Percentiles rank a stretch among this genome's conserved stretches.
Conservation (phyloP, 2,113 vertebrate genomes). For the Accipiter virgatus region DNA sequence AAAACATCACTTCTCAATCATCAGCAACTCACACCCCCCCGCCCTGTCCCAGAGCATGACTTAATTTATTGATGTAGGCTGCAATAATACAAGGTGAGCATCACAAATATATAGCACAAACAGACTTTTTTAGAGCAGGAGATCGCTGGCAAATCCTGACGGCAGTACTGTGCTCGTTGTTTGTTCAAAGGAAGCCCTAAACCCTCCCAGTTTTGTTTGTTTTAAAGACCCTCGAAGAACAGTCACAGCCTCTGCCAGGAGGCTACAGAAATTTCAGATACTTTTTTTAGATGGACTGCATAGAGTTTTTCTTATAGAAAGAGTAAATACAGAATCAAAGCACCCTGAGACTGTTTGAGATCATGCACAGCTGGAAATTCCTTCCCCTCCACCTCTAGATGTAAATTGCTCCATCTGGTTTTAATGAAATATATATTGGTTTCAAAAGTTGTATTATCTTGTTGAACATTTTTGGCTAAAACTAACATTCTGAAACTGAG, state of each 20-base stretch:
- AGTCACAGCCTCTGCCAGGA: neutral
- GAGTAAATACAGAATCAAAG: neutral
- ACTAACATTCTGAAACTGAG: neutral
- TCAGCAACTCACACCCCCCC: accelerated
- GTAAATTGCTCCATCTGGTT: neutral
- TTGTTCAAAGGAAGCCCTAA: neutral
- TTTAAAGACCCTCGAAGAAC: neutral
- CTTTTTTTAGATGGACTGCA: neutral
- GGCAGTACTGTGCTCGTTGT: neutral
- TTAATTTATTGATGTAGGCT: neutral
- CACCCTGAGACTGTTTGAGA: neutral
- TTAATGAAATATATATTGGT: neutral
- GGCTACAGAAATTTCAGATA: neutral
- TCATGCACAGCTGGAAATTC: neutral
- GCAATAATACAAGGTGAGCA: neutral
- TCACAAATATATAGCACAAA: neutral
- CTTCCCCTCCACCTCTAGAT: neutral
- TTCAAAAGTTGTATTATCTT: neutral
- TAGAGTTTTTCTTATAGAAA: neutral
- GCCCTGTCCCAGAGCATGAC: accelerated
- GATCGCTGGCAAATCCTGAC: neutral
- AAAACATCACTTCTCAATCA: neutral
- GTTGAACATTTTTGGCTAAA: neutral
- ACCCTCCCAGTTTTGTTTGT: neutral
- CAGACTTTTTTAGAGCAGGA: neutral